phyloP scores from a whole-genome alignment of 2,113 vertebrate genomes.

The Corythornis vintsioides region DNA sequence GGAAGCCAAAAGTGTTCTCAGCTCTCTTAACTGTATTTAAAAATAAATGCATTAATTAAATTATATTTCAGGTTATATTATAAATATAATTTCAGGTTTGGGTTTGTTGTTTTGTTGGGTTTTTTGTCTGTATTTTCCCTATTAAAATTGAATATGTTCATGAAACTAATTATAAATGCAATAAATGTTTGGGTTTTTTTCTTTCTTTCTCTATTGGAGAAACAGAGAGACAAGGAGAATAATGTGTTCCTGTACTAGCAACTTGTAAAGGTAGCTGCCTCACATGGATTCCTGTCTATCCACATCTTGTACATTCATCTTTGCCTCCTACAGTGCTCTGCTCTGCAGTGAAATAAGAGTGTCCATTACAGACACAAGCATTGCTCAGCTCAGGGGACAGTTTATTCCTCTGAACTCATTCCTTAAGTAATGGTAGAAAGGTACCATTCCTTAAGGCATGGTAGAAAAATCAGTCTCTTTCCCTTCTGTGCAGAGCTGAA shows the following conservation, averaged over 20 bases:
- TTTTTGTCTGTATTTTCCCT: background rate
- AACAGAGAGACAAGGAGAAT: background rate
- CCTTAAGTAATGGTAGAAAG: background rate
- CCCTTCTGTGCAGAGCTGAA: background rate
- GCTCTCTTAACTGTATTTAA: background rate
- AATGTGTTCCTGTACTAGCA: background rate
- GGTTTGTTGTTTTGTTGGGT: no score
- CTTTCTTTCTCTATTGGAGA: background rate
- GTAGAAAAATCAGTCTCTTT: background rate
- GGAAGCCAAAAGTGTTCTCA: background rate
- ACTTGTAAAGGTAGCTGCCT: background rate
- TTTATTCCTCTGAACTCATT: background rate
- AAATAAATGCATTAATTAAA: background rate
- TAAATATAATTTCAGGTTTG: background rate
- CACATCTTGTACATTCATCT: background rate
- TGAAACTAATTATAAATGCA: background rate
- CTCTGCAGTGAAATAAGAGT: background rate
- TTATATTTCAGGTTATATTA: no score
- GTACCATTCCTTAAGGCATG: accelerated
- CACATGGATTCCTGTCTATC: background rate
- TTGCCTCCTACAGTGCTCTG: background rate
- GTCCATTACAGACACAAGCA: background rate
- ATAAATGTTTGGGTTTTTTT: background rate
- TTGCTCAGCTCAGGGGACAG: background rate
- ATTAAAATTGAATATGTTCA: background rate